Evolutionary conservation across 2,888 invertebrate genomes (phyloP).

Genomic region (Thelaira solivaga): DNA sequence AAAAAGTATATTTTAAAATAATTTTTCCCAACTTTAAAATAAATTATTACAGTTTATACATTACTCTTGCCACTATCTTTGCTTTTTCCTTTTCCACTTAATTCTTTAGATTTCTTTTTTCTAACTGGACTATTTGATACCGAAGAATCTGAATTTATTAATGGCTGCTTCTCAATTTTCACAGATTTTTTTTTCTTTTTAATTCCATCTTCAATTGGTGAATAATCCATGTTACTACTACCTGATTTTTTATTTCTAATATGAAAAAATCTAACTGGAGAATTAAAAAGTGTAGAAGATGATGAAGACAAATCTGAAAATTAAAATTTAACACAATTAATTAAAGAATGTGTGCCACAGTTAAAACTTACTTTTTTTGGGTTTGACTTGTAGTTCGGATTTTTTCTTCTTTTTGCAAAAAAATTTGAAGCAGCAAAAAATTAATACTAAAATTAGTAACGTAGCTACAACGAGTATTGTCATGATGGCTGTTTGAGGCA

Average conservation of each 20-base stretch:
- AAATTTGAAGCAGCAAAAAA: constrained; percentile 32
- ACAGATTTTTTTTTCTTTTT: constrained; percentile 35
- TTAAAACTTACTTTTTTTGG: constrained; percentile 20
- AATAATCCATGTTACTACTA: constrained; percentile 54
- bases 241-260: constrained; percentile 43
- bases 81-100: constrained; percentile 30
- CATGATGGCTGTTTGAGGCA: constrained; percentile 8
- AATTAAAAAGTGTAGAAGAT: constrained; percentile 63
- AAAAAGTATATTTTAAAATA: constrained; percentile 14
- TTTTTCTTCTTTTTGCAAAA: constrained; percentile 32
- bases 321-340: neutral
- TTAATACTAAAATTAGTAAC: constrained; percentile 8
- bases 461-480: constrained; percentile 3
- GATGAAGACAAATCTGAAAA: constrained; percentile 65
- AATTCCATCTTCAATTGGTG: constrained; percentile 46
- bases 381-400: neutral
- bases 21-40: neutral
- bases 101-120: constrained; percentile 57
- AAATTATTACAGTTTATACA: constrained; percentile 59
- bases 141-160: constrained; percentile 28
- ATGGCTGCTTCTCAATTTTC: constrained; percentile 13
- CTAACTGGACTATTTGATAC: constrained; percentile 26
- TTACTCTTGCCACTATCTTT: constrained; percentile 62
- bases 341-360: neutral
- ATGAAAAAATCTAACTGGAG: constrained; percentile 65